Conservation (phyloP, 2,113 vertebrate genomes). For the Melanocharis versteri region DNA sequence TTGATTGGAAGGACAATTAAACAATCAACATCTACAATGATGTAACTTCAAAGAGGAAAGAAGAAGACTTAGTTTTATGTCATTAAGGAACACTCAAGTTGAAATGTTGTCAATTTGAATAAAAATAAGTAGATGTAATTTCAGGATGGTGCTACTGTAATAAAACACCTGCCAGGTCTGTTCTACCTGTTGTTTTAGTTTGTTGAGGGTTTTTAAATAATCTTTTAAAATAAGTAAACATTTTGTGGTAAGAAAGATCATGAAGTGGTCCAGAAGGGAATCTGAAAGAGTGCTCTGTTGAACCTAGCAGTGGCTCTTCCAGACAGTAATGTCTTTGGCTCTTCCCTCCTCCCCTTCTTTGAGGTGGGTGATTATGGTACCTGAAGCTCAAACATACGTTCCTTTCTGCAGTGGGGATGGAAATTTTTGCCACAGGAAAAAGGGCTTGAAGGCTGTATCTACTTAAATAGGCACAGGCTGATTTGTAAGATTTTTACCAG, state of each 20-base stretch:
- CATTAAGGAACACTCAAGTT: slow-evolving; percentile 41
- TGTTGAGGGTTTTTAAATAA: background rate
- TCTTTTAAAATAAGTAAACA: background rate
- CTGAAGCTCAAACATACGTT: background rate
- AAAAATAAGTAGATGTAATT: slow-evolving; percentile 25
- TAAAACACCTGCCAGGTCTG: background rate
- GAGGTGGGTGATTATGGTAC: background rate
- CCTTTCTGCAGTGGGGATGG: background rate
- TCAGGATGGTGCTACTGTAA: background rate
- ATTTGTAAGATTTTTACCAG: background rate
- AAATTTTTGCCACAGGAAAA: background rate
- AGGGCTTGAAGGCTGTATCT: background rate
- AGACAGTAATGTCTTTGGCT: background rate
- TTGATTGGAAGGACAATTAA: slow-evolving; percentile 56
- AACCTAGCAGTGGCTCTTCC: background rate
- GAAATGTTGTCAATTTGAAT: slow-evolving; percentile 46
- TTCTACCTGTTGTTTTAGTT: background rate
- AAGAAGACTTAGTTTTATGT: slow-evolving; percentile 24
- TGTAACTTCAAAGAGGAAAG: slow-evolving; percentile 53
- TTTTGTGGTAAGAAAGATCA: background rate
- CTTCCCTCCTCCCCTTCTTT: background rate
- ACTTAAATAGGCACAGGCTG: rapidly evolving
- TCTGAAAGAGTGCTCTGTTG: background rate
- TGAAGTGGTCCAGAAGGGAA: background rate
- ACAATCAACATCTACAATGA: slow-evolving; percentile 49